Evolutionary conservation across 2,113 vertebrate species (phyloP).

Genomic region (Galemys pyrenaicus): DNA sequence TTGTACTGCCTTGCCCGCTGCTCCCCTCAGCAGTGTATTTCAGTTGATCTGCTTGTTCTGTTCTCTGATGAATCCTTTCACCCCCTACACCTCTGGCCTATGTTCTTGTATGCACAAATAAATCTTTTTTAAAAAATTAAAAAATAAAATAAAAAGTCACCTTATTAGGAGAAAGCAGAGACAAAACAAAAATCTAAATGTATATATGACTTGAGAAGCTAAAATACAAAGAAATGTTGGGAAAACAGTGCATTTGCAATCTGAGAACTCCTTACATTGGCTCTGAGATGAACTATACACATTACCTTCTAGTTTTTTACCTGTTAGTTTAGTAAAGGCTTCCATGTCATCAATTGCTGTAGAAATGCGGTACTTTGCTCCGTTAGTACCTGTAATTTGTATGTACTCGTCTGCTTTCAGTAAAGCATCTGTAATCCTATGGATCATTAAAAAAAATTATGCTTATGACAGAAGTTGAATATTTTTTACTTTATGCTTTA

Average conservation of each 20-base stretch:
- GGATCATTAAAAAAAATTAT: constrained; percentile 37
- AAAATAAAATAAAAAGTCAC: no score
- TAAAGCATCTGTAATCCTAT: constrained; percentile 96
- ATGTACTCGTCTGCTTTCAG: constrained; percentile 91
- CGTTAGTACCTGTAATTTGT: constrained; percentile 85
- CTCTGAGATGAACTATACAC: neutral
- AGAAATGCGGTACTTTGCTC: constrained; percentile 88
- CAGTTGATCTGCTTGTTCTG: no score
- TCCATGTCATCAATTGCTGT: constrained; percentile 95
- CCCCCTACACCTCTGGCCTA: no score
- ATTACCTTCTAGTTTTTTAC: constrained; percentile 80
- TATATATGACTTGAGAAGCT: neutral
- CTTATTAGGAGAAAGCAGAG: neutral
- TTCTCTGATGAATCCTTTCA: no score
- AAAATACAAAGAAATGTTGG: neutral
- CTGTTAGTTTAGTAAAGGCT: constrained; percentile 95
- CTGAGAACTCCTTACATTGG: neutral
- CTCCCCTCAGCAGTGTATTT: no score
- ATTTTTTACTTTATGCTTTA: constrained; percentile 1
- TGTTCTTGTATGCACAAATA: no score
- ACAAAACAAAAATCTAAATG: constrained; percentile 42
- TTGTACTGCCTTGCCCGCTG: no score
- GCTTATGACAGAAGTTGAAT: constrained; percentile 41
- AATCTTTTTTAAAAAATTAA: no score
- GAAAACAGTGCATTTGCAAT: neutral